Evolutionary conservation across 2,888 invertebrate species (phyloP).

Genomic region (Lepeophtheirus nordmannii): DNA sequence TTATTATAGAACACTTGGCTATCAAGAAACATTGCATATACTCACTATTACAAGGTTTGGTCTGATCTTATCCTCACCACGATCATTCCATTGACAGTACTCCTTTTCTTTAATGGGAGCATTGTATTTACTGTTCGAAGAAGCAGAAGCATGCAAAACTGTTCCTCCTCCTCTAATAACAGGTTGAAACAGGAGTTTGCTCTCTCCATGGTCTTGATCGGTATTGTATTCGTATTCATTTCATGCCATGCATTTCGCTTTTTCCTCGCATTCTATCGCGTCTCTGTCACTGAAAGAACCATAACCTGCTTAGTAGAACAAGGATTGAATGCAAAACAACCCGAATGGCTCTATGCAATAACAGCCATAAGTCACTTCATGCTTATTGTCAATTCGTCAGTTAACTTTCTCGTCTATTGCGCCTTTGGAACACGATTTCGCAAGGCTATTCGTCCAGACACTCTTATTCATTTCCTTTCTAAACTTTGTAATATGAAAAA

Average conservation of each 20-base stretch:
- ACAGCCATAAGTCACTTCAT: neutral
- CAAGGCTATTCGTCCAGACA: neutral
- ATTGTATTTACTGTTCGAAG: slow-evolving; percentile 1
- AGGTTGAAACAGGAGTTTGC: neutral
- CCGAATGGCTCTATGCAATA: neutral
- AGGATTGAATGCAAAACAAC: neutral
- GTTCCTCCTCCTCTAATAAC: neutral
- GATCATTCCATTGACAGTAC: slow-evolving; percentile 3
- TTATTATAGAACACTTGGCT: slow-evolving; percentile 1
- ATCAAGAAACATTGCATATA: slow-evolving; percentile 2
- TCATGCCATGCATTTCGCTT: slow-evolving; percentile 12
- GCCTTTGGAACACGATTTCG: slow-evolving; percentile 1
- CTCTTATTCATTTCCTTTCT: too few species aligned
- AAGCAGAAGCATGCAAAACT: slow-evolving; percentile 9
- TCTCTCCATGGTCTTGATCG: slow-evolving; percentile 13
- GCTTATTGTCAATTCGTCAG: neutral
- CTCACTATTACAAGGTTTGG: slow-evolving; percentile 23
- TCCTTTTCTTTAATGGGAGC: slow-evolving; percentile 11
- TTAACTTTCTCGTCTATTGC: neutral
- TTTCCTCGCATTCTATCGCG: slow-evolving; percentile 20
- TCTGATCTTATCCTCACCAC: slow-evolving; percentile 20
- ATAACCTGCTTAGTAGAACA: neutral
- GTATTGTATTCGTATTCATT: slow-evolving; percentile 18
- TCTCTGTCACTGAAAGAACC: neutral
- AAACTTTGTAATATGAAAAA: too few species aligned